Evolutionary conservation across 1,140 invertebrate species (phyloP).

Genomic region (Brachionus sp.): DNA sequence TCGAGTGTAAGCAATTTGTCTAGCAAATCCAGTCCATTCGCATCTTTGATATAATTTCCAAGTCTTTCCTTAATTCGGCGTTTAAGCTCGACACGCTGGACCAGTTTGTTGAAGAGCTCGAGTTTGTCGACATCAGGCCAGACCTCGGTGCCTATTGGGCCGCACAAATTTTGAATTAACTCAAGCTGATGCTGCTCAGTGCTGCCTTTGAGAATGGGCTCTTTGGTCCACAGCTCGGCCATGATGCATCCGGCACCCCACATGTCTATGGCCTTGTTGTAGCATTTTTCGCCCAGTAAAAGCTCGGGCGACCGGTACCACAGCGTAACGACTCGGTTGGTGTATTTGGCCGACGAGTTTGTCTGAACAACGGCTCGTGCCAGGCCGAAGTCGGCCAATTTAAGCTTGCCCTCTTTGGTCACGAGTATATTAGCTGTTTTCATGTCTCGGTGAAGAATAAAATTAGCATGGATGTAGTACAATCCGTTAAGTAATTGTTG

Average conservation of each 20-base stretch:
- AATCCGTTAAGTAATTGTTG: conserved; percentile 58
- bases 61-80: conserved; percentile 80
- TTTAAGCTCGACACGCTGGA: conserved; percentile 77
- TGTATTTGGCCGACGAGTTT: conserved; percentile 67
- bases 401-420: conserved; percentile 83
- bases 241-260: conserved; percentile 97
- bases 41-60: conserved; percentile 85
- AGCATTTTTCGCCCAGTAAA: conserved; percentile 81
- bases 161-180: conserved; percentile 90
- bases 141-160: conserved; percentile 81
- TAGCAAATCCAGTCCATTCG: conserved; percentile 83
- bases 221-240: conserved; percentile 94
- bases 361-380: conserved; percentile 74
- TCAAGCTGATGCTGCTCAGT: conserved; percentile 93
- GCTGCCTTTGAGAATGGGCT: conserved; percentile 76
- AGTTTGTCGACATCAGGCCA: conserved; percentile 92
- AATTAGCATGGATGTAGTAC: conserved; percentile 94
- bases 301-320: conserved; percentile 93
- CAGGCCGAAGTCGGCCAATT: conserved; percentile 64
- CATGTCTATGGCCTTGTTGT: conserved; percentile 88
- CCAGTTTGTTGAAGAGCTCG: conserved; percentile 84
- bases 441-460: conserved; percentile 90
- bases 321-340: conserved; percentile 92
- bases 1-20: conserved; percentile 87
- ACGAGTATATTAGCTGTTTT: conserved; percentile 98